These are phyloP conservation scores for Alethe diademata DNA, from an alignment of 2,113 vertebrate genomes.

Conservation along the genomic window DNA sequence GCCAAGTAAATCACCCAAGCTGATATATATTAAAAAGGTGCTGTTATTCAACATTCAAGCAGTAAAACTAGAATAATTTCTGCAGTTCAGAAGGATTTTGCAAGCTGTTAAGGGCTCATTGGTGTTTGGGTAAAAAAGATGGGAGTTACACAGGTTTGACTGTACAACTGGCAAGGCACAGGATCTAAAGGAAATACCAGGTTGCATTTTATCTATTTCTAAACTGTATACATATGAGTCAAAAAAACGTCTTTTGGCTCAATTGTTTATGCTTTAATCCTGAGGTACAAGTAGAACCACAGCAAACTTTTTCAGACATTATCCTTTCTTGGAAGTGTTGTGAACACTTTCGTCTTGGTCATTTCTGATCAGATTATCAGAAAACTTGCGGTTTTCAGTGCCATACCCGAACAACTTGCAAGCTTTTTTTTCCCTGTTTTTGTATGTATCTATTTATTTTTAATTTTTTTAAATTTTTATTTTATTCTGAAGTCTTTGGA, in stretches of 20 bases:
- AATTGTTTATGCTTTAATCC: neutral
- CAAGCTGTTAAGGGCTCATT: neutral
- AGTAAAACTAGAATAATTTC: neutral
- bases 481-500: neutral
- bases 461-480: too few species aligned
- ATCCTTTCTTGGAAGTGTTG: neutral
- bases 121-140: neutral
- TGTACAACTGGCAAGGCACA: neutral
- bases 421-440: accelerated
- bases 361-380: neutral
- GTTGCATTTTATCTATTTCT: neutral
- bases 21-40: neutral
- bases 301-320: neutral
- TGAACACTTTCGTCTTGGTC: accelerated
- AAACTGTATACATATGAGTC: neutral
- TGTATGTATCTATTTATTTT: too few species aligned
- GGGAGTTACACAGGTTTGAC: neutral
- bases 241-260: neutral
- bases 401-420: neutral
- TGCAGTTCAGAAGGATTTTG: neutral
- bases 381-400: neutral
- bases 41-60: neutral
- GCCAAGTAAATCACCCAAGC: neutral
- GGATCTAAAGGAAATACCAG: neutral
- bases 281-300: neutral